Percentiles rank a stretch among this genome's conserved stretches.
phyloP scores from a whole-genome alignment of 1,140 invertebrate species.

The Drosophila azteca region DNA sequence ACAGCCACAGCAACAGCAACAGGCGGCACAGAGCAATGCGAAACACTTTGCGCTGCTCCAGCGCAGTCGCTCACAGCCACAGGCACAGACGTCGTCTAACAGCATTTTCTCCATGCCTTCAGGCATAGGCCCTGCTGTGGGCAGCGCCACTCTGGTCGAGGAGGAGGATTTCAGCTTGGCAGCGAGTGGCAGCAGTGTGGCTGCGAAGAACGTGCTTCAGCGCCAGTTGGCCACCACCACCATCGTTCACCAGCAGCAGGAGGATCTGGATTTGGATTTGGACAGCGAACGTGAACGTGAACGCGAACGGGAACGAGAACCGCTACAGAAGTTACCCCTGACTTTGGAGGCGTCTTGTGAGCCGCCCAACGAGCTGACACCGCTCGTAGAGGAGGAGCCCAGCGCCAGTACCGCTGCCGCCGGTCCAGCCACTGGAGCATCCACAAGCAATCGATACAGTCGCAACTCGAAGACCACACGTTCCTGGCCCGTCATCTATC shows the following conservation, averaged over 20 bases:
- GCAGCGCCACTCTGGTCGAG: slow-evolving; percentile 76
- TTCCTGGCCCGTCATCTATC: slow-evolving; percentile 83
- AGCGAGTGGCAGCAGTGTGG: slow-evolving; percentile 42
- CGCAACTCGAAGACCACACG: slow-evolving; percentile 82
- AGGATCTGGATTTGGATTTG: slow-evolving; percentile 47
- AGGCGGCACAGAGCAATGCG: slow-evolving; percentile 54
- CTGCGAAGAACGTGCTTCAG: slow-evolving; percentile 67
- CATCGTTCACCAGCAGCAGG: slow-evolving; percentile 33
- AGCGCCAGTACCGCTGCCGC: slow-evolving; percentile 39
- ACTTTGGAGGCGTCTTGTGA: slow-evolving; percentile 22
- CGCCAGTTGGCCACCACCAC: slow-evolving; percentile 67
- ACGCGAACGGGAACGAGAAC: slow-evolving; percentile 20
- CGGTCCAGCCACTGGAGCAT: slow-evolving; percentile 2
- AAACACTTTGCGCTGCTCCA: slow-evolving; percentile 70
- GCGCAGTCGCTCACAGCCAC: slow-evolving; percentile 67
- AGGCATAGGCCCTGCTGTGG: slow-evolving; percentile 54
- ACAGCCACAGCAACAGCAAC: slow-evolving; percentile 30
- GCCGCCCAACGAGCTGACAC: slow-evolving; percentile 68
- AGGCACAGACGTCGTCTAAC: slow-evolving; percentile 70
- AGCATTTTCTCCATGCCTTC: slow-evolving; percentile 79
- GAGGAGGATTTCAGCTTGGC: slow-evolving; percentile 80
- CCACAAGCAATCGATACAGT: slow-evolving; percentile 66
- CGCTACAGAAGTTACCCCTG: slow-evolving; percentile 27
- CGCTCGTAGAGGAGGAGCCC: slow-evolving; percentile 68
- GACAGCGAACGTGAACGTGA: slow-evolving; percentile 2